Base-by-base conservation (phyloP, 2,797 vertebrate genomes). In the Centroberyx gerrardi region DNA sequence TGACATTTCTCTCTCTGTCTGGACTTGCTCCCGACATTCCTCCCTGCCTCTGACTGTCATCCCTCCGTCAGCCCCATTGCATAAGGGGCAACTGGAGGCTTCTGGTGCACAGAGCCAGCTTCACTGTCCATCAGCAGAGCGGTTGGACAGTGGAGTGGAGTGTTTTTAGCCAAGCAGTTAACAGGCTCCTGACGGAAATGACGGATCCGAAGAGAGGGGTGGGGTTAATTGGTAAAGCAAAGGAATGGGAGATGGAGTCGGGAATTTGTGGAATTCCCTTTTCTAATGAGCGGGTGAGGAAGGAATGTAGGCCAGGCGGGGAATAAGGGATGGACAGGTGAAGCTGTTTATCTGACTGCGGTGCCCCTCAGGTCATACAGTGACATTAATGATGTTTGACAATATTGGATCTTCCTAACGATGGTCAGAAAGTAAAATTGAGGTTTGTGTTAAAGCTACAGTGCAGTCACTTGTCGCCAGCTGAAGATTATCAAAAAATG, bases 1-100 rank as follows among this genome's bases (percentile, higher is more conserved):
- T 89, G 75, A 74, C 61, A 86, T 84, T 77, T 84, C 73, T 78
- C 27, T 82, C 42, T 89, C 56, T 93, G 95, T 84, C 88, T 38
- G 49, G 91, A 92, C 95, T 90, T 95, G 95, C 64, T 81, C 64
- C 69, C 0, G 1, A 86, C 93, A 95, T 95, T 94, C 90, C 82
- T 86, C 36, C 55, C 64, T 49, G 54, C 51, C 33, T 65, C 55
- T 81, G n/a, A 71, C 56, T 65, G 8, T 28, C 58, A 62, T 81
- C 76, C 52, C 66, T 83, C 38, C 15, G 8, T 78, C 44, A 17
- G 42, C 63, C 49, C 46, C 3, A 10, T 62, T 17, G n/a, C 49
- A 67, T 44, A 74, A 68, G 3, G 0, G 42, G 9, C 59, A 29
- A 22, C 33, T 2, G 4, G 9, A 67, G 29, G 31, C 60, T 55